Evolutionary conservation across 1,140 invertebrate genomes (phyloP), one percentile per base, ranked within the genome.

Genomic region (Eueides isabella): DNA sequence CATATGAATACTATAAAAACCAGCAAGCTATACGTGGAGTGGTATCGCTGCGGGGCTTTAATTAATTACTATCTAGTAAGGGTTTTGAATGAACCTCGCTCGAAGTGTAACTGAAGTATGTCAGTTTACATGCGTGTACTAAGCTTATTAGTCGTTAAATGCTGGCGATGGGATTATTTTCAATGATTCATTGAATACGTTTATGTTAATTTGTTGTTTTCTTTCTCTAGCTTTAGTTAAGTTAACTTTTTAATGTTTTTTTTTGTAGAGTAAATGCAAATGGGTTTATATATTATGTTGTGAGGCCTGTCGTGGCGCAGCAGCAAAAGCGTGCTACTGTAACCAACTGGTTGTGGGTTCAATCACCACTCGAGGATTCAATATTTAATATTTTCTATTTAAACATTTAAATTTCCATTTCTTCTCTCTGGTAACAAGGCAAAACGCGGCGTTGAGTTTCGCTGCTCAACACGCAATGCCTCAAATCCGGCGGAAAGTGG

Each of bases 61-160:
- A 69, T 69, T 69, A 69, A 69, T 69, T 33, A 55, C 67, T 69
- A 69, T 69, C 67, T 61, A 61, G 48, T 26, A 55, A 35, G 48
- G 44, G 67, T 30, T 69, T 61, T 69, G 48, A 69, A 61, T 69
- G 61, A 69, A 35, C 41, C 33, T n/a, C 16, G 48, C 48, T 55
- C n/a, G n/a, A 55, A 55, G 48, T 55, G 48, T 55, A 55, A 55
- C 48, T 55, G 48, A 26, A 55, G 48, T 19, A 55, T 55, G 48
- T 55, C 48, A 55, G 48, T 55, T 55, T 55, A 55, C 48, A 55
- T 55, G 26, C 48, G 23, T 11, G 5, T 11, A 23, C 23, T n/a
- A n/a, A 55, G 48, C 48, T 55, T 55, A 55, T 55, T 55, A 55
- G 19, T 55, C 5, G 48, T 55, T 55, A 55, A 55, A 55, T 26